A percentile compares a stretch with the other conserved stretches of the same genome.
Evolutionary conservation across 2,113 vertebrate genomes (phyloP).

Genomic region (Beaufortia kweichowensis): DNA sequence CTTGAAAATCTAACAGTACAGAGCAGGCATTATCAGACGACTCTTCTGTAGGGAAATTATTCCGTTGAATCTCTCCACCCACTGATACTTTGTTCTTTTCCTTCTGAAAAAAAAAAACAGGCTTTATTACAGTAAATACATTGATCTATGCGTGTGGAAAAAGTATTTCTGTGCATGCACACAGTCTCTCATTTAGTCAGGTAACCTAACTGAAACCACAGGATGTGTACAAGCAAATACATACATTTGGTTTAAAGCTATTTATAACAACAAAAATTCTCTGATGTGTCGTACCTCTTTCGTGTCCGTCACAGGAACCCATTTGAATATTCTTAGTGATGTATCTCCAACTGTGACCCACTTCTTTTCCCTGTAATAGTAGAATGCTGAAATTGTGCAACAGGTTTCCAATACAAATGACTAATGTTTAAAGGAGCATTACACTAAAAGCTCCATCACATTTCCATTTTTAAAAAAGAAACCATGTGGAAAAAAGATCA

Average conservation of each 20-base stretch:
- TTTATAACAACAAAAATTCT: neutral
- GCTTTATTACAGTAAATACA: neutral
- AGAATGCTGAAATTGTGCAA: neutral
- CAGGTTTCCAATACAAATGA: conserved; percentile 11
- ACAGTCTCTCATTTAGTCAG: neutral
- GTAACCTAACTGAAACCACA: neutral
- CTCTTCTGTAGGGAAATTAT: conserved; percentile 77
- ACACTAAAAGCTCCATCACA: neutral
- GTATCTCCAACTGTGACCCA: conserved; percentile 91
- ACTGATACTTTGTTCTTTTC: conserved; percentile 78
- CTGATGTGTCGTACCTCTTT: conserved; percentile 76
- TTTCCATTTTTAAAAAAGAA: too few relatives aligned
- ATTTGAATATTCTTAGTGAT: conserved; percentile 87
- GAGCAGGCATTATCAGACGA: conserved; percentile 76
- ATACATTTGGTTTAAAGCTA: neutral
- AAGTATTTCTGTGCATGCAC: neutral
- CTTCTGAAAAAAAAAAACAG: conserved; percentile 70
- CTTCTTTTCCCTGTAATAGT: conserved; percentile 83
- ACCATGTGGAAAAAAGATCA: too few relatives aligned
- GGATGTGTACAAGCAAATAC: neutral
- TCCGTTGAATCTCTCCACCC: conserved; percentile 69
- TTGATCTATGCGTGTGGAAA: neutral
- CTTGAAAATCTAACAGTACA: conserved; percentile 85
- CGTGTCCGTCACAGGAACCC: conserved; percentile 86
- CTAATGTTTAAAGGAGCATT: too few relatives aligned